Evolutionary conservation across 2,797 vertebrate species (phyloP).

Genomic region (Petrocephalus schoutedeni): DNA sequence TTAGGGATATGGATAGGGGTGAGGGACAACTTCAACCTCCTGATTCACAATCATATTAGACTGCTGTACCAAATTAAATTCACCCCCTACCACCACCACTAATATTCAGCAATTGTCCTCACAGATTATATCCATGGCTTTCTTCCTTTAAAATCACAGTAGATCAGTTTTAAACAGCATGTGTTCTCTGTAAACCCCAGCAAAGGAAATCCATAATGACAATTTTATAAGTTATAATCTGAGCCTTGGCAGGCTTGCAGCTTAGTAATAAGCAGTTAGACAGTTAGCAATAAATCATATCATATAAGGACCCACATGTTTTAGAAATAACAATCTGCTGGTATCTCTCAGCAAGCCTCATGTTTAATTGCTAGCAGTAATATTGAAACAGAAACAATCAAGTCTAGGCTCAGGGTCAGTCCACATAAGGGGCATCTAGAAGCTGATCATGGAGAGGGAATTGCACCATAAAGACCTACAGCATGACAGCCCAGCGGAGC

Average conservation of each 20-base stretch:
- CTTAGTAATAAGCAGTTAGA: background rate
- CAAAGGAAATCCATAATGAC: background rate
- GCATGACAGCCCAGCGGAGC: background rate
- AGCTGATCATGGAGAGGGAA: background rate
- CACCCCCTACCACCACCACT: background rate
- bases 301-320: background rate
- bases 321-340: background rate
- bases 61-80: background rate
- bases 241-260: background rate
- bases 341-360: background rate
- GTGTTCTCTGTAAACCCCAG: background rate
- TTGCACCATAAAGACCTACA: no score
- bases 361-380: background rate
- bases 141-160: background rate
- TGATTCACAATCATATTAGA: background rate
- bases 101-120: background rate
- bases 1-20: background rate
- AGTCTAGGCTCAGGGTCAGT: background rate
- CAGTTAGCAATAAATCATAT: background rate
- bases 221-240: conserved; percentile 5
- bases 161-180: background rate
- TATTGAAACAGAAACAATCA: background rate
- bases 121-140: background rate
- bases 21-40: background rate
- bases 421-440: background rate